Percentiles rank a stretch among this genome's conserved stretches.
These are phyloP conservation scores for Epinephelus moara DNA, from an alignment of 2,113 vertebrate genomes.

Conservation along the genomic window DNA sequence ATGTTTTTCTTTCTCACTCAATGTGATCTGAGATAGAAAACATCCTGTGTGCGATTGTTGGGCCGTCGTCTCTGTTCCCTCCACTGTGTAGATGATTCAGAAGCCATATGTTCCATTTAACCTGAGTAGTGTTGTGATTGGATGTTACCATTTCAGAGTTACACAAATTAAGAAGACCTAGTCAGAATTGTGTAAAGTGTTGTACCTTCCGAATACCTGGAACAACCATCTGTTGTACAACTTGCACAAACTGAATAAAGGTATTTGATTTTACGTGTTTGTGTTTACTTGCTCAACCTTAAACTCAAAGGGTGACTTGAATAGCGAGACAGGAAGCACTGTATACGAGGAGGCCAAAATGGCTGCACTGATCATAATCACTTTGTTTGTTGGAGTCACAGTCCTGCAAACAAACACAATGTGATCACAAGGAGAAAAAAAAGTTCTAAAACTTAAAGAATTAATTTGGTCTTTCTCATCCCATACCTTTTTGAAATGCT, in stretches of 20 bases:
- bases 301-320: not conserved
- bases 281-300: not conserved
- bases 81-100: constrained; percentile 64
- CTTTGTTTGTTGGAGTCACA: not conserved
- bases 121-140: constrained; percentile 78
- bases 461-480: too few species aligned
- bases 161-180: constrained; percentile 52
- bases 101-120: constrained; percentile 74
- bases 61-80: constrained; percentile 34
- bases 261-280: constrained; percentile 59
- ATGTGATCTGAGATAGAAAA: constrained; percentile 34
- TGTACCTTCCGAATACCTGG: constrained; percentile 62
- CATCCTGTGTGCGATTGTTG: constrained; percentile 31
- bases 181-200: constrained; percentile 67
- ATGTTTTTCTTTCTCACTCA: constrained; percentile 17
- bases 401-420: not conserved
- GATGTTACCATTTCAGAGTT: constrained; percentile 74
- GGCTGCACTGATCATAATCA: not conserved
- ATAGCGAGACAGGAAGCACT: not conserved
- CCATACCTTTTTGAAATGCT: too few species aligned
- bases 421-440: too few species aligned
- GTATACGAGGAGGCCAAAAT: not conserved
- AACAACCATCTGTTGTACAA: constrained; percentile 72
- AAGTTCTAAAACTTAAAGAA: too few species aligned
- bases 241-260: constrained; percentile 84